phyloP scores from a whole-genome alignment of 2,888 invertebrate species.

The Caenorhabditis plicata region DNA sequence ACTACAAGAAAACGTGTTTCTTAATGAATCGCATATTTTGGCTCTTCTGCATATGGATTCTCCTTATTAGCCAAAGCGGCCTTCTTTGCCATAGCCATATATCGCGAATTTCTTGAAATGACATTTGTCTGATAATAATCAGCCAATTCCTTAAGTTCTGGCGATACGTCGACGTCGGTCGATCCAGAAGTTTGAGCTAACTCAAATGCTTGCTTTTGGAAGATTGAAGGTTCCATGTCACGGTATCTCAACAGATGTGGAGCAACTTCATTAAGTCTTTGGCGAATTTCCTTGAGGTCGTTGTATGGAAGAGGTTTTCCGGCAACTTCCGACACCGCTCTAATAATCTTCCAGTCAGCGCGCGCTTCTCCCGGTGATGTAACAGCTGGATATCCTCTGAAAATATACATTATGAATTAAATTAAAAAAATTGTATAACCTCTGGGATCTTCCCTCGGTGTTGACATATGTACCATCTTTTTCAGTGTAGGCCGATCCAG shows the following conservation, averaged over 20 bases:
- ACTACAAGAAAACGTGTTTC: background rate
- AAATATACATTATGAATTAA: slow-evolving; percentile 1
- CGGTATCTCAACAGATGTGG: slow-evolving; percentile 87
- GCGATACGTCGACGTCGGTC: slow-evolving; percentile 38
- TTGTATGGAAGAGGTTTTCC: slow-evolving; percentile 83
- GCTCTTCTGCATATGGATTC: slow-evolving; percentile 29
- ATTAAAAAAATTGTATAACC: slow-evolving; percentile 8
- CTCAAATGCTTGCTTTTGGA: slow-evolving; percentile 79
- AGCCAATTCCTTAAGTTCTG: slow-evolving; percentile 72
- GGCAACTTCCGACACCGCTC: slow-evolving; percentile 85
- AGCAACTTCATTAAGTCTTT: slow-evolving; percentile 78
- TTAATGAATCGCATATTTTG: slow-evolving; percentile 24
- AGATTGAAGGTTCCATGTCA: slow-evolving; percentile 81
- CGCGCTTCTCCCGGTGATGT: slow-evolving; percentile 73
- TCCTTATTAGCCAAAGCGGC: slow-evolving; percentile 47
- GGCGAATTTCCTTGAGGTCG: slow-evolving; percentile 79
- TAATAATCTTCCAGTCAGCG: slow-evolving; percentile 96
- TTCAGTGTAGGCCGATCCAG: slow-evolving; percentile 95
- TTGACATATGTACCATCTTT: slow-evolving; percentile 96
- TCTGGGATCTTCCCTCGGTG: slow-evolving; percentile 85
- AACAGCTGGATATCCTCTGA: slow-evolving; percentile 58
- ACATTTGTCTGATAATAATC: slow-evolving; percentile 87
- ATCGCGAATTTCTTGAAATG: slow-evolving; percentile 91
- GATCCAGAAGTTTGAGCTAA: slow-evolving; percentile 67
- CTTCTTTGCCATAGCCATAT: slow-evolving; percentile 82